Conservation (phyloP, 2,797 vertebrate genomes). For the Tokudaia tokunoshimensis region DNA sequence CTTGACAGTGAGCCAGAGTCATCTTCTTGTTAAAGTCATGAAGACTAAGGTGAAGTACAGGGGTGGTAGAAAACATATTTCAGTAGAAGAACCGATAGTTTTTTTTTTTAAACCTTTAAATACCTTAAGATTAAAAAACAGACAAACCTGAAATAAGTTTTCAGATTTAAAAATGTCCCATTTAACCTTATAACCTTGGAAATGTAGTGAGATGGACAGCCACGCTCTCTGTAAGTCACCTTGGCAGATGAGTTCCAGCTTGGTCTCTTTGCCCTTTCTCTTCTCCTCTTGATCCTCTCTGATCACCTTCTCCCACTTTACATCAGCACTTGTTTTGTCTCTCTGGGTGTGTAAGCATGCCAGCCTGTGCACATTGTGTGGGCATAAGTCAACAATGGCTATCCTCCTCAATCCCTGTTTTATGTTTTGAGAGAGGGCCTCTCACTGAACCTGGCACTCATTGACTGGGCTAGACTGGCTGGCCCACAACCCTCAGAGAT, state of each 20-base stretch:
- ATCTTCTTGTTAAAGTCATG: constrained; percentile 69
- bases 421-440: background rate
- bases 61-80: background rate
- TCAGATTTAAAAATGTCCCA: background rate
- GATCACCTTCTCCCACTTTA: background rate
- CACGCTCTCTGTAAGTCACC: background rate
- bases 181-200: background rate
- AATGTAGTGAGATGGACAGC: background rate
- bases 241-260: background rate
- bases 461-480: background rate
- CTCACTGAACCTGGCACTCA: background rate
- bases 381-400: background rate
- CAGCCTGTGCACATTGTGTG: background rate
- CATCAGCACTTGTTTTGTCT: background rate
- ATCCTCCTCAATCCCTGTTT: background rate
- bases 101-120: background rate
- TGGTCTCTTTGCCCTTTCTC: background rate
- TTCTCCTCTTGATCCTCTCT: background rate
- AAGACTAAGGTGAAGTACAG: constrained; percentile 63
- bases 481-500: background rate
- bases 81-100: background rate
- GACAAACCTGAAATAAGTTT: background rate
- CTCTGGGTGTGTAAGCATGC: background rate
- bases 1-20: constrained; percentile 63
- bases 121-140: background rate